These are phyloP conservation scores for Scaptomyza caliginosa DNA, from an alignment of 2,888 invertebrate genomes.

Conservation along the genomic window DNA sequence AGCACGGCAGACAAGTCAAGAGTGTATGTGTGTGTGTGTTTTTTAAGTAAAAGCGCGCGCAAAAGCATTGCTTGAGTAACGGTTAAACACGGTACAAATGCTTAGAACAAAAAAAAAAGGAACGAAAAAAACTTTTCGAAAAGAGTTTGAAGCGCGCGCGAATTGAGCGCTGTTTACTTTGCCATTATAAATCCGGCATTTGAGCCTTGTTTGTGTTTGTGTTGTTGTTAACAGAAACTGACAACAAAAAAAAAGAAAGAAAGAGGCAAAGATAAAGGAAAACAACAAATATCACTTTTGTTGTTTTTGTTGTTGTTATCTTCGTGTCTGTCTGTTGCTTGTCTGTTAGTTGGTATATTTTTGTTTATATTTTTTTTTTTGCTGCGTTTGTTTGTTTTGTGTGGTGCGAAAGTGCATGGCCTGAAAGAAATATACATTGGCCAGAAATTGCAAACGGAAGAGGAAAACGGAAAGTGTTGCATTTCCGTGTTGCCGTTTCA, in stretches of 20 bases:
- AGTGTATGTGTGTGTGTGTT: too few species aligned
- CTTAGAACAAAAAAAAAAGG: too few species aligned
- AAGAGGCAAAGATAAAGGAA: background rate
- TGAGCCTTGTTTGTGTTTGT: conserved; percentile 60
- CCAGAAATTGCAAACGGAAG: conserved; percentile 49
- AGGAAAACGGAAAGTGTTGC: conserved; percentile 72
- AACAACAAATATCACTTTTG: background rate
- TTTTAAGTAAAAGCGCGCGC: conserved; percentile 67
- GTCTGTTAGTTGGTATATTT: background rate
- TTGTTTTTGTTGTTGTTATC: conserved; percentile 7
- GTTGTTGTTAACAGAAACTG: conserved; percentile 48
- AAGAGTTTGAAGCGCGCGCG: conserved; percentile 43
- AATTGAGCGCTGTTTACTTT: conserved; percentile 67
- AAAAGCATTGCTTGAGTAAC: conserved; percentile 42
- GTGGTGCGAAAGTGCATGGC: conserved; percentile 54
- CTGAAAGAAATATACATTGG: conserved; percentile 22
- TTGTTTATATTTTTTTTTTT: conserved; percentile 26
- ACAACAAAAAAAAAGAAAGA: conserved; percentile 2
- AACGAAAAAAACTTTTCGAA: background rate
- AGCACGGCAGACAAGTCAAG: too few species aligned
- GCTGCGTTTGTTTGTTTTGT: conserved; percentile 40
- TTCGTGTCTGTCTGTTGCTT: conserved; percentile 4
- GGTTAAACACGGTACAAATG: background rate
- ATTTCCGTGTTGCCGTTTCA: conserved; percentile 56
- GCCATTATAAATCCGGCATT: conserved; percentile 67